Percentiles rank a stretch among this genome's conserved stretches.
Evolutionary conservation across 2,113 vertebrate genomes (phyloP).

Genomic region (Notiomystis cincta): DNA sequence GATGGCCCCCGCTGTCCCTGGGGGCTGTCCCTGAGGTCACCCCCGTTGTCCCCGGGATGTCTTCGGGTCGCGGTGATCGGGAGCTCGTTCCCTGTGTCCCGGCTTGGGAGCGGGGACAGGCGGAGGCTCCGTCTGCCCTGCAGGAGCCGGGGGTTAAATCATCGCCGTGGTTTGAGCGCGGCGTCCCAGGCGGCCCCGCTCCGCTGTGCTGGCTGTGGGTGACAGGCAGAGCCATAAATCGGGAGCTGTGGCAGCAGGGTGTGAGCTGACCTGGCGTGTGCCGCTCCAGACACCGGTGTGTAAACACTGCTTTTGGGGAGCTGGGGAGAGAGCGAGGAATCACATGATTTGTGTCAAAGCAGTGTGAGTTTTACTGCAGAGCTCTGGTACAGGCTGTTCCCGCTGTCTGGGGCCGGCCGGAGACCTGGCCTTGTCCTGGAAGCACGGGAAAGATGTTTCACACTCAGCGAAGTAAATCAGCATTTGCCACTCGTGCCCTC

Average conservation of each 20-base stretch:
- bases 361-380: not conserved
- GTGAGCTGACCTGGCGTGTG: not conserved
- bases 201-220: not conserved
- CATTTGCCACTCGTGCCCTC: rapidly evolving
- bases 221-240: not conserved
- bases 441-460: rapidly evolving
- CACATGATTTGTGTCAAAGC: not conserved
- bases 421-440: not conserved
- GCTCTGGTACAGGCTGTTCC: not conserved
- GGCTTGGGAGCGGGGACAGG: not conserved
- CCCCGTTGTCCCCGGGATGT: not conserved
- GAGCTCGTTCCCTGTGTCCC: not conserved
- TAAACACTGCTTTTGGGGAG: not conserved
- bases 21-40: not conserved
- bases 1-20: too few relatives aligned
- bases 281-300: not conserved
- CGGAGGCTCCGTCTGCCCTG: not conserved
- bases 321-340: not conserved
- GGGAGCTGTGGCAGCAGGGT: not conserved
- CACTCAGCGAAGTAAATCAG: rapidly evolving
- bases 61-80: not conserved
- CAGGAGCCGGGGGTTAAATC: not conserved
- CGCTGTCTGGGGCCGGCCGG: not conserved
- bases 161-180: rapidly evolving
- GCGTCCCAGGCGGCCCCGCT: not conserved